These are phyloP conservation scores for Pontoporia blainvillei DNA, from an alignment of 2,113 vertebrate species.

Conservation along the genomic window DNA sequence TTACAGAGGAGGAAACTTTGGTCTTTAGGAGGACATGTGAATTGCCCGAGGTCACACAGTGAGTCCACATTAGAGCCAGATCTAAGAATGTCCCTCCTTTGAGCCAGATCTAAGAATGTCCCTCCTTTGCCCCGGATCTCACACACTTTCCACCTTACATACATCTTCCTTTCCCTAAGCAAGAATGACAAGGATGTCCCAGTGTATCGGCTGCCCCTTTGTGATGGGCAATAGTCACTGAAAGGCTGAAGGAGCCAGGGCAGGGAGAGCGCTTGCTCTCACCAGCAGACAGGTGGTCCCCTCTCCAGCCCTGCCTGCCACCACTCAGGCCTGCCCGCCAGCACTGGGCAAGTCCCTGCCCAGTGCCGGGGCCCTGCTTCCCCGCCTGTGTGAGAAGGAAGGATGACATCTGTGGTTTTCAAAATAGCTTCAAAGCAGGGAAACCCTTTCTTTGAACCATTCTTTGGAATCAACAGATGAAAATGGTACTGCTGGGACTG, in stretches of 20 bases:
- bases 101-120: background rate
- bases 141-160: background rate
- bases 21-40: background rate
- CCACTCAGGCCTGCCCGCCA: background rate
- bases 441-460: constrained; percentile 8
- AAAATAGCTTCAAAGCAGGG: constrained; percentile 15
- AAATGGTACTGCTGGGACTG: background rate
- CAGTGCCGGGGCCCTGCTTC: background rate
- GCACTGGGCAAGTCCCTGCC: background rate
- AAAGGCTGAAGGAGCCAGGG: background rate
- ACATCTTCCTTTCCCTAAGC: background rate
- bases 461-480: background rate
- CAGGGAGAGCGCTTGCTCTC: background rate
- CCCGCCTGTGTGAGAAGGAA: background rate
- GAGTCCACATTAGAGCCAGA: background rate
- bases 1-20: background rate
- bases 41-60: background rate
- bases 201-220: background rate
- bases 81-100: background rate
- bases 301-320: background rate
- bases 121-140: background rate
- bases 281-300: background rate
- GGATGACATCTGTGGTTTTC: constrained; percentile 10
- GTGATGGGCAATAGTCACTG: background rate
- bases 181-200: background rate